Conservation (phyloP, 2,113 vertebrate species). For the Brienomyrus brachyistius region DNA sequence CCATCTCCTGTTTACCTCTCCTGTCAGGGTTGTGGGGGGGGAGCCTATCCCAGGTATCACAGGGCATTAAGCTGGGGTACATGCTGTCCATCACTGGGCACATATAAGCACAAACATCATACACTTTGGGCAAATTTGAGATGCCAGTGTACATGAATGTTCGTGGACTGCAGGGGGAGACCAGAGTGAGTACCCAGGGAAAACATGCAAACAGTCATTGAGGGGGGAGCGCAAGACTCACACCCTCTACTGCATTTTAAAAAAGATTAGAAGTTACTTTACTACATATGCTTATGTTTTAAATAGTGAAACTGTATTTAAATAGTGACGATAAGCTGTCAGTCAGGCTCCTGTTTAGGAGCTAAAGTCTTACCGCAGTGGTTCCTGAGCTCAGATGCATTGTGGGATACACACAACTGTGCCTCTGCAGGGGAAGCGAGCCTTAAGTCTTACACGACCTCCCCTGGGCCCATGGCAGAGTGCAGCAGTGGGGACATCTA, state of each 20-base stretch:
- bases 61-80: not conserved
- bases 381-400: conserved; percentile 2
- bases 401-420: not conserved
- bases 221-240: not conserved
- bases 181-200: not conserved
- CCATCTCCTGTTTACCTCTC: not conserved
- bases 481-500: conserved; percentile 11
- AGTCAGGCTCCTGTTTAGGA: not conserved
- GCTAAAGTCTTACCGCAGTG: not conserved
- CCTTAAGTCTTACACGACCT: not conserved
- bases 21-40: not conserved
- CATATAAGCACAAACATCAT: not conserved
- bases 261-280: not conserved
- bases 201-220: not conserved
- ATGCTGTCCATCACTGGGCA: not conserved
- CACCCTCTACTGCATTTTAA: not conserved
- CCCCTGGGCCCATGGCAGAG: not conserved
- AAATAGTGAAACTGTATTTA: not conserved
- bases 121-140: not conserved
- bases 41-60: not conserved
- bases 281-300: not conserved
- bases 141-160: not conserved
- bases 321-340: not conserved
- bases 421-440: not conserved
- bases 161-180: not conserved